Percentiles rank a stretch among this genome's conserved stretches.
These are phyloP conservation scores for Craterocephalus amniculus DNA, from an alignment of 2,797 vertebrate genomes.

Conservation along the genomic window DNA sequence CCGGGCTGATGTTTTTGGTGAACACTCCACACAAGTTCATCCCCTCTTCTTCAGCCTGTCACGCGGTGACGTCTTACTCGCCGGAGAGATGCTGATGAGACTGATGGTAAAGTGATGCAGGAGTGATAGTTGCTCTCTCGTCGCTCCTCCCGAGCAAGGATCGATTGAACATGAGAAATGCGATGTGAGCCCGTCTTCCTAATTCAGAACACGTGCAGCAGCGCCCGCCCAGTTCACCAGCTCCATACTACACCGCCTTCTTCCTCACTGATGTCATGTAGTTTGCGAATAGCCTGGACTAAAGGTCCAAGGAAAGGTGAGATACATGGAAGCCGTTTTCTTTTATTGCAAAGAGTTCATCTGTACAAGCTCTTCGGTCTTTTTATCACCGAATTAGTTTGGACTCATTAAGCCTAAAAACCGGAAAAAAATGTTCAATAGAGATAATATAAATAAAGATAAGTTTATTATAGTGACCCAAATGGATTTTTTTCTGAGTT, in stretches of 20 bases:
- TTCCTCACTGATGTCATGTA: conserved; percentile 83
- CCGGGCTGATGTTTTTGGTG: conserved; percentile 40
- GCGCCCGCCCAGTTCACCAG: conserved; percentile 80
- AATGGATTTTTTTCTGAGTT: too few relatives aligned
- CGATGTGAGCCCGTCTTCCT: conserved; percentile 78
- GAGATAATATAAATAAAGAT: not conserved
- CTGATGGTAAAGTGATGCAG: conserved; percentile 70
- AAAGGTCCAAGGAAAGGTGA: conserved; percentile 22
- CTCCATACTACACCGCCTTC: conserved; percentile 60
- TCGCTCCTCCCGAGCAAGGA: conserved; percentile 79
- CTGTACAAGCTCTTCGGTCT: not conserved
- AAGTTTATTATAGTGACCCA: not conserved
- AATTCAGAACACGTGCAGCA: conserved; percentile 84
- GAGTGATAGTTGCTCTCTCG: conserved; percentile 80
- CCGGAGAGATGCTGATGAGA: conserved; percentile 70
- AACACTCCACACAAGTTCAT: conserved; percentile 69
- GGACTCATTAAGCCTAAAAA: conserved; percentile 3
- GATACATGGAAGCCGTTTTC: conserved; percentile 6
- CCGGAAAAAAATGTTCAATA: not conserved
- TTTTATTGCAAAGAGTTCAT: conserved; percentile 6
- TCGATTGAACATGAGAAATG: conserved; percentile 85
- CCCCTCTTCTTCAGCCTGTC: conserved; percentile 37
- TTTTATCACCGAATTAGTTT: not conserved
- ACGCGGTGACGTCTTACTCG: conserved; percentile 54
- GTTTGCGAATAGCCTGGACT: conserved; percentile 68